A percentile compares a stretch with the other conserved stretches of the same genome.
phyloP scores from a whole-genome alignment of 2,797 vertebrate species.

The Lacerta bilineata region DNA sequence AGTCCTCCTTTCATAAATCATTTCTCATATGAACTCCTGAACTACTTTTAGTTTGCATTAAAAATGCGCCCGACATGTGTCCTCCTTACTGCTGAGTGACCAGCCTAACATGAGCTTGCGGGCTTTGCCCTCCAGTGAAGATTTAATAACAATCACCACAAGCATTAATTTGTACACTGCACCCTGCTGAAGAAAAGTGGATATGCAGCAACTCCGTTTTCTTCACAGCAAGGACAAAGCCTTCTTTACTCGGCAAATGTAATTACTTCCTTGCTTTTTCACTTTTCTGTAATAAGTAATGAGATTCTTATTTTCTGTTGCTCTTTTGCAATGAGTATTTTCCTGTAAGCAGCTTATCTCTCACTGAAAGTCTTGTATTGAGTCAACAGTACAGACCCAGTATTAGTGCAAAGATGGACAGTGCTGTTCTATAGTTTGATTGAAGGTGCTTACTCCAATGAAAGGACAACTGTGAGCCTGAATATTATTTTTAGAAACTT shows the following conservation, averaged over 20 bases:
- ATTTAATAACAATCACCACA: constrained; percentile 8
- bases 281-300: constrained; percentile 36
- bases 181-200: not conserved
- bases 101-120: not conserved
- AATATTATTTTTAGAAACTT: constrained; percentile 68
- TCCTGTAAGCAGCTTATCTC: not conserved
- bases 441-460: constrained; percentile 61
- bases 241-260: not conserved
- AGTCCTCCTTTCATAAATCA: not conserved
- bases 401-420: not conserved
- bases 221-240: constrained; percentile 11
- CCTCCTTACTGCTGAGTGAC: not conserved
- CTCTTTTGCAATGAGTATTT: not conserved
- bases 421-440: constrained; percentile 51
- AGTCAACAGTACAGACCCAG: constrained; percentile 18
- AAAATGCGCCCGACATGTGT: not conserved
- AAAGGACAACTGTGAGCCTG: constrained; percentile 56
- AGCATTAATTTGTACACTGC: not conserved
- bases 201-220: not conserved
- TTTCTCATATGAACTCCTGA: not conserved
- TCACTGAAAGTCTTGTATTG: constrained; percentile 38
- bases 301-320: constrained; percentile 25
- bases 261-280: not conserved
- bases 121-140: not conserved
- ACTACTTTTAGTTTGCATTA: not conserved